Evolutionary conservation across 2,888 invertebrate species (phyloP).

Genomic region (Cistogaster globosa): DNA sequence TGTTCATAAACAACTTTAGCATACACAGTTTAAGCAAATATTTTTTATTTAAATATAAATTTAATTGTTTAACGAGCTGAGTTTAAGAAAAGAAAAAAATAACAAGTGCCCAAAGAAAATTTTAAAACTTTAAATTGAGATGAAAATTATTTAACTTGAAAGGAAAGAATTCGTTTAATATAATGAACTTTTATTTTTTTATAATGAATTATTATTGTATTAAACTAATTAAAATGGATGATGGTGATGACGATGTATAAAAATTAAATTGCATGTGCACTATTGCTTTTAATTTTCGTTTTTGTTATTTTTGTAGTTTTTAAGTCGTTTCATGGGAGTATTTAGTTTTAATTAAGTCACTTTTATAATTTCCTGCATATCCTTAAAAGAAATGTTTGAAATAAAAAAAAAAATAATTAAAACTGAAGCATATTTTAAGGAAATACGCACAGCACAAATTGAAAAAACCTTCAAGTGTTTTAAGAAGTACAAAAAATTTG

Average conservation of each 20-base stretch:
- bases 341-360: slow-evolving; percentile 48
- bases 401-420: not conserved
- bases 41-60: not conserved
- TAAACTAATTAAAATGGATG: slow-evolving; percentile 52
- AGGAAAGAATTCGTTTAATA: too few species aligned
- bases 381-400: not conserved
- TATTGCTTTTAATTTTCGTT: slow-evolving; percentile 17
- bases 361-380: slow-evolving; percentile 27
- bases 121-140: too few species aligned
- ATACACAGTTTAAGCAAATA: not conserved
- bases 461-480: too few species aligned
- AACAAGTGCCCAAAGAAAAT: too few species aligned
- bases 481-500: too few species aligned
- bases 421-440: not conserved
- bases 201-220: not conserved
- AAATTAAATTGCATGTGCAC: too few species aligned
- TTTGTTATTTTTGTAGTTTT: not conserved
- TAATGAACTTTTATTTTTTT: too few species aligned
- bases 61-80: not conserved
- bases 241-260: slow-evolving; percentile 23
- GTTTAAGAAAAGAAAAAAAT: too few species aligned
- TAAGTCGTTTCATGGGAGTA: slow-evolving; percentile 6
- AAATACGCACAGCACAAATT: not conserved
- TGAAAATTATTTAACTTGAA: too few species aligned
- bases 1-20: slow-evolving; percentile 4